phyloP scores from a whole-genome alignment of 2,797 vertebrate genomes.

The Rhynchonycteris naso region DNA sequence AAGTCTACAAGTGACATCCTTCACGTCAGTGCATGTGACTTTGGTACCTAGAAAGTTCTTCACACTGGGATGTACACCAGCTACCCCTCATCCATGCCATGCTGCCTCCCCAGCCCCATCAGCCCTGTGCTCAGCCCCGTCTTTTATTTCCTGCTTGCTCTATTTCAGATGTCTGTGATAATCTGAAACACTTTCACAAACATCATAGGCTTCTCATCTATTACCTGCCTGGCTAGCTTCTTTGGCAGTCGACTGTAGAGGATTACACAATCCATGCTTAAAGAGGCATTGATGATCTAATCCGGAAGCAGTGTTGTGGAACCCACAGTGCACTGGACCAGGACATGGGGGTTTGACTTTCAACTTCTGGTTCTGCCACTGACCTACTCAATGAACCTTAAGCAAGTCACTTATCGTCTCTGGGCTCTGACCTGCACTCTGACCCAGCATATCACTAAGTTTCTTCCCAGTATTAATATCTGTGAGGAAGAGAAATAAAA shows the following conservation, averaged over 20 bases:
- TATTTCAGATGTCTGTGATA: background rate
- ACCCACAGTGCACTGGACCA: too few relatives aligned
- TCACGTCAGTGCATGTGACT: background rate
- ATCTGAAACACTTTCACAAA: background rate
- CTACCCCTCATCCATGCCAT: background rate
- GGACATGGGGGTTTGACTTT: background rate
- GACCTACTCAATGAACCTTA: background rate
- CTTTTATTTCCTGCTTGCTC: background rate
- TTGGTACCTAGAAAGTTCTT: background rate
- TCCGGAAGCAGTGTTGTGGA: background rate
- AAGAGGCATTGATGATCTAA: background rate
- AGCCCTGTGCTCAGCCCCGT: background rate
- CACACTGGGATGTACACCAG: background rate
- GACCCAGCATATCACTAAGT: background rate
- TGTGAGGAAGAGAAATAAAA: background rate
- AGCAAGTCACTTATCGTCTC: background rate
- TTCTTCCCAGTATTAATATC: background rate
- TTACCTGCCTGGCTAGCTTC: background rate
- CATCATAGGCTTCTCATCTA: background rate
- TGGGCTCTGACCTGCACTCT: background rate
- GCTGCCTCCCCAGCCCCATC: too few relatives aligned
- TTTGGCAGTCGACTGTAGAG: background rate
- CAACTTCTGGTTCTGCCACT: background rate
- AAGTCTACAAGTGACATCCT: background rate
- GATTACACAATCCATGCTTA: background rate